Evolutionary conservation across 2,113 vertebrate genomes (phyloP), one percentile per base, ranked within the genome.

Genomic region (Amphilophus citrinellus): DNA sequence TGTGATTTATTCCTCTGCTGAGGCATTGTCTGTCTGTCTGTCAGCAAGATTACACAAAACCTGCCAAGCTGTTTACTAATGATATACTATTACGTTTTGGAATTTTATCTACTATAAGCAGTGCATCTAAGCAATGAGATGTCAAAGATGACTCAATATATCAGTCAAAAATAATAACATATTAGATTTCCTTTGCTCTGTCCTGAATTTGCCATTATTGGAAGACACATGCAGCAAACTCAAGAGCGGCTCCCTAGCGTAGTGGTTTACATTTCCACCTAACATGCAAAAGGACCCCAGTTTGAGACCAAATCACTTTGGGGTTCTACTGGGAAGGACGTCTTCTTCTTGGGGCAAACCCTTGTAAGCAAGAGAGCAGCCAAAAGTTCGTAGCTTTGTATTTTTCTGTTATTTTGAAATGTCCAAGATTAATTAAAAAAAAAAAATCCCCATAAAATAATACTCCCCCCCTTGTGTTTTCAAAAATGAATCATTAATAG

Each of bases 241-340:
- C 24, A 1, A 0, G 42, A 0, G 62, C n/a, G 15, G 22, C 62
- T 65, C 37, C 20, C 22, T 22, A 15, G 0, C 0, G 13, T 5
- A 22, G 0, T 15, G 62, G 62, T 24, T 24, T 0, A 65, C n/a
- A 7, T 3, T 3, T 30, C 30, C 3, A 30, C 30, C 30, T 30
- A 30, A 30, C 30, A 30, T 30, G 30, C 30, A 30, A 30, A 30
- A 30, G 30, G 30, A 30, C 30, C 30, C 30, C 4, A 30, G 30
- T 30, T 30, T 30, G 30, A 30, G 30, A 30, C 30, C 30, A 30
- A 30, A 30, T 30, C 30, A 30, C 30, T 1, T 30, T 30, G 30
- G 30, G 30, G 30, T 30, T 30, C 30, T 30, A 30, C 30, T 30
- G 30, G 30, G 30, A 30, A 35, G 35, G 35, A 6, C 6, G 7